Evolutionary conservation across 2,113 vertebrate genomes (phyloP), one percentile per base, ranked within the genome.

Genomic region (Percopsis transmontana): DNA sequence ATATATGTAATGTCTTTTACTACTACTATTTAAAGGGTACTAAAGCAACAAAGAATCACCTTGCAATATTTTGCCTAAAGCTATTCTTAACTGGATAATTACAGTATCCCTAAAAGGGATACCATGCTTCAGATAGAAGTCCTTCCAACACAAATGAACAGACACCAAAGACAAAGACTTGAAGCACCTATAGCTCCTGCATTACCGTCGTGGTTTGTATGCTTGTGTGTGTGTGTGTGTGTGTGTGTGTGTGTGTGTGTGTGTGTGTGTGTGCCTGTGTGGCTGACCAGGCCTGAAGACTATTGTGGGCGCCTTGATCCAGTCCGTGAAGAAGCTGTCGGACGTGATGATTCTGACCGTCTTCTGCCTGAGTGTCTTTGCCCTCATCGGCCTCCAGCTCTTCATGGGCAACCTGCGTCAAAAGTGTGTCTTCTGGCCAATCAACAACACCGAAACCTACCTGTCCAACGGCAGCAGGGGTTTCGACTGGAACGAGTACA

Each of bases 271-370:
- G 64, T 72, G 45, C 61, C 45, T 68, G 61, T 60, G 40, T 48
- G 68, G 20, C 15, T 66, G 47, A 80, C 1, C 90, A 99, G 97
- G 97, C 80, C 80, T 99, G 91, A 99, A 99, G 94, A 99, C 97
- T 87, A 99, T 99, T 18, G 97, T 99, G 78, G 97, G 97, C 0
- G 97, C 97, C 89, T 93, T 99, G 3, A 96, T 99, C 84, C 97
- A 99, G 91, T 99, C 97, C 0, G 97, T 99, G 93, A 99, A 99
- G 95, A 99, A 99, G 89, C 93, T 99, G 80, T 98, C 97, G 0
- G 97, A 99, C 16, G 97, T 99, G 86, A 97, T 99, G 97, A 99
- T 99, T 91, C 86, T 99, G 86, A 99, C 97, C 0, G 97, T 99
- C 58, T 99, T 99, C 89, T 99, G 97, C 71, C 92, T 99, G 89